These are phyloP conservation scores for Azemiops feae DNA, from an alignment of 2,113 vertebrate species.

Conservation along the genomic window DNA sequence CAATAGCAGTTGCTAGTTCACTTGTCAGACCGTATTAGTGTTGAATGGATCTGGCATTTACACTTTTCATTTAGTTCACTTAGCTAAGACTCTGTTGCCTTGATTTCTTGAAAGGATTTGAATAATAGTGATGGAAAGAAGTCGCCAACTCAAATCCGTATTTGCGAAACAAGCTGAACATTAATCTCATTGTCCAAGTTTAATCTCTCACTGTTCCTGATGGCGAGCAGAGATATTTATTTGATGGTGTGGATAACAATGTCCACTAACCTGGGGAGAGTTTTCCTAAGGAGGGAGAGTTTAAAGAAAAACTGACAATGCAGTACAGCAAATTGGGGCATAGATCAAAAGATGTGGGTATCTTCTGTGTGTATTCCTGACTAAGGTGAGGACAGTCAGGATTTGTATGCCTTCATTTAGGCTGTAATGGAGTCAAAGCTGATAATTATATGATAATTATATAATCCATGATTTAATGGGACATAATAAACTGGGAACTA, in stretches of 20 bases:
- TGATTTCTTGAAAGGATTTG: neutral
- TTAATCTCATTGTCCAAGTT: neutral
- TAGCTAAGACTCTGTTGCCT: neutral
- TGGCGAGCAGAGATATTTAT: neutral
- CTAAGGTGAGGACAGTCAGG: neutral
- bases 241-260: neutral
- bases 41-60: conserved; percentile 50
- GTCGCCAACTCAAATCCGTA: neutral
- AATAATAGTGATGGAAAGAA: neutral
- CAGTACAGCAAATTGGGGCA: neutral
- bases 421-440: neutral
- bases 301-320: neutral
- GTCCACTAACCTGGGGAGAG: neutral
- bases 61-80: conserved; percentile 45
- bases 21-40: conserved; percentile 55
- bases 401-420: neutral
- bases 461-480: neutral
- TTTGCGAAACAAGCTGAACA: neutral
- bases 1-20: conserved; percentile 51
- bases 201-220: neutral
- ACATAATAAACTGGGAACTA: neutral
- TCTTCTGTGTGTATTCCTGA: neutral
- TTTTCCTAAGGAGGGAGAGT: neutral
- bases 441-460: neutral
- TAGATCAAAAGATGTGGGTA: neutral